Evolutionary conservation across 2,888 invertebrate species (phyloP), one percentile per base, ranked within the genome.

Genomic region (Malacosoma neustria): DNA sequence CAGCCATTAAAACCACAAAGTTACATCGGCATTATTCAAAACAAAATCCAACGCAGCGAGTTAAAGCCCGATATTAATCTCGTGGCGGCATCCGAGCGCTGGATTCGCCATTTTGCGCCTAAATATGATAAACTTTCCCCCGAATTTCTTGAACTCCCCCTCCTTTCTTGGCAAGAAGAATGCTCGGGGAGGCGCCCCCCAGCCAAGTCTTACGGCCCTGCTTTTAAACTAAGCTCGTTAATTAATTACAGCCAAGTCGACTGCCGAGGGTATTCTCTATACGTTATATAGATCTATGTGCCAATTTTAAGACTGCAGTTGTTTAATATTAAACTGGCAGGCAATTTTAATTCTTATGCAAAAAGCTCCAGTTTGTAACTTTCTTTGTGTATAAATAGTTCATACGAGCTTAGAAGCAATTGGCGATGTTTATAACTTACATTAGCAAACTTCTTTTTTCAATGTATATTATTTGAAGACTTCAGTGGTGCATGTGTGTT

Each of bases 141-240:
- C 77, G 69, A 85, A 82, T 84, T 85, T 84, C 80, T 81, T 82
- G 72, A 22, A 53, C 51, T 63, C 59, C 70, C 72, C 75, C 54
- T 64, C 69, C 54, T 64, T 72, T 65, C 70, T 73, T 72, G 61
- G 63, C 66, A 63, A 22, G 22, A 65, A 67, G 65, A 66, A 64
- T 57, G 65, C 65, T 62, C 60, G 51, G 62, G 61, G 58, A 65
- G 67, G 57, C 57, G 55, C 54, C 50, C 70, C 72, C 70, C 56
- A 67, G 72, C 72, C 75, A 71, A 74, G 82, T 77, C 82, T 84
- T 84, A 84, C 79, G 76, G 76, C 84, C 84, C 85, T 80, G 84
- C 85, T 86, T 86, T 86, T 85, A 85, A 86, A 86, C 85, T 87
- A 86, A 87, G 86, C 86, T 84, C 84, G 86, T 86, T 87, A 87